These are phyloP conservation scores for Drosophila dives DNA, from an alignment of 2,888 invertebrate species.

Conservation along the genomic window DNA sequence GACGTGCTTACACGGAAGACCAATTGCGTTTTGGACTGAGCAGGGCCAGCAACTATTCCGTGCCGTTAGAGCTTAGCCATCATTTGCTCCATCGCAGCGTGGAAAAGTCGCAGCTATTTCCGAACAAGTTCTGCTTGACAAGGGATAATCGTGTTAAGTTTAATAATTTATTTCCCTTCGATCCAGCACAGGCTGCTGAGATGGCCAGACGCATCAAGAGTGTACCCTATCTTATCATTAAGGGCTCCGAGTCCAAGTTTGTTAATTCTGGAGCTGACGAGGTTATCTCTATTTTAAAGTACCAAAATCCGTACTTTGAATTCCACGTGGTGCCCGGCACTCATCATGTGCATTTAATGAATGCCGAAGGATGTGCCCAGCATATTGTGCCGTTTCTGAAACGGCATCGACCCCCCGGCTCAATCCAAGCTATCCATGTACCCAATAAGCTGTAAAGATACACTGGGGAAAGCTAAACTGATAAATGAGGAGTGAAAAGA, in stretches of 20 bases:
- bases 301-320: slow-evolving; percentile 87
- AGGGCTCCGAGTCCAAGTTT: slow-evolving; percentile 86
- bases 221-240: slow-evolving; percentile 88
- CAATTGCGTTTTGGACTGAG: slow-evolving; percentile 86
- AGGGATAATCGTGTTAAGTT: slow-evolving; percentile 72
- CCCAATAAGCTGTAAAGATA: slow-evolving; percentile 14
- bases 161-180: slow-evolving; percentile 34
- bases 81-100: slow-evolving; percentile 86
- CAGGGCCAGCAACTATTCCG: slow-evolving; percentile 86
- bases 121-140: slow-evolving; percentile 86
- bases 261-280: slow-evolving; percentile 85
- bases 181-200: slow-evolving; percentile 85
- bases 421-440: slow-evolving; percentile 13
- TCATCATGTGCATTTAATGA: slow-evolving; percentile 90
- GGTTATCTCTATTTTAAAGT: slow-evolving; percentile 86
- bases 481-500: background rate
- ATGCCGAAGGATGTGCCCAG: slow-evolving; percentile 87
- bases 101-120: slow-evolving; percentile 85
- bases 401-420: slow-evolving; percentile 47
- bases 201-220: slow-evolving; percentile 84
- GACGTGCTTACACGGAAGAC: slow-evolving; percentile 87
- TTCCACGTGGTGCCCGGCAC: slow-evolving; percentile 87
- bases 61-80: slow-evolving; percentile 86
- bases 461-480: slow-evolving; percentile 2
- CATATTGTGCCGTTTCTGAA: slow-evolving; percentile 65